Conservation (phyloP, 2,797 vertebrate genomes). For the Lagocephalus sceleratus region DNA sequence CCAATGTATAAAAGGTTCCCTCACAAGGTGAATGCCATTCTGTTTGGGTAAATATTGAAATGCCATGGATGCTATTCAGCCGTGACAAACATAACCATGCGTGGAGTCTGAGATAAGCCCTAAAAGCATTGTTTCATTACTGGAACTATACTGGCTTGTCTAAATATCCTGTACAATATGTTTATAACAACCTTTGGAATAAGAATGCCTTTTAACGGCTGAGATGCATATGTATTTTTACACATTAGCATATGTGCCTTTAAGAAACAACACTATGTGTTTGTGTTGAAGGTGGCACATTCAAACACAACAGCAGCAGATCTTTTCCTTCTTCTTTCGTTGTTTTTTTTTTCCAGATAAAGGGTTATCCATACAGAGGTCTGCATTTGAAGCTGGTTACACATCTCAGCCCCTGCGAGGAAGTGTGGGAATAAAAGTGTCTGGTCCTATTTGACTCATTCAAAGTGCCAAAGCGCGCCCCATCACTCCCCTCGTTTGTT, state of each 20-base stretch:
- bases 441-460: conserved; percentile 9
- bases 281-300: conserved; percentile 63
- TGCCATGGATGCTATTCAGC: conserved; percentile 42
- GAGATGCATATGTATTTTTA: conserved; percentile 75
- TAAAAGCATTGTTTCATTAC: conserved; percentile 55
- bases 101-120: conserved; percentile 47
- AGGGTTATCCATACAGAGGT: conserved; percentile 8
- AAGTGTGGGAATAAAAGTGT: too few relatives aligned
- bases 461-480: conserved; percentile 34
- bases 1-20: conserved; percentile 26
- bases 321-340: too few relatives aligned
- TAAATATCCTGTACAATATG: conserved; percentile 62
- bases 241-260: conserved; percentile 76
- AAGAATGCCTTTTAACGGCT: conserved; percentile 70
- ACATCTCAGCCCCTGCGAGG: background rate
- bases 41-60: conserved; percentile 48
- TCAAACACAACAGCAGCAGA: conserved; percentile 35
- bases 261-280: conserved; percentile 64
- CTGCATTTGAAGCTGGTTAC: conserved; percentile 11
- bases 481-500: conserved; percentile 12
- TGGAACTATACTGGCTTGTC: conserved; percentile 57
- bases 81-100: conserved; percentile 33
- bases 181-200: conserved; percentile 71
- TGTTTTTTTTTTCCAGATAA: conserved; percentile 25
- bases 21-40: conserved; percentile 36